A percentile compares a stretch with the other conserved stretches of the same genome.
Conservation (phyloP, 2,888 invertebrate genomes). For the Drosophila meridiana region DNA sequence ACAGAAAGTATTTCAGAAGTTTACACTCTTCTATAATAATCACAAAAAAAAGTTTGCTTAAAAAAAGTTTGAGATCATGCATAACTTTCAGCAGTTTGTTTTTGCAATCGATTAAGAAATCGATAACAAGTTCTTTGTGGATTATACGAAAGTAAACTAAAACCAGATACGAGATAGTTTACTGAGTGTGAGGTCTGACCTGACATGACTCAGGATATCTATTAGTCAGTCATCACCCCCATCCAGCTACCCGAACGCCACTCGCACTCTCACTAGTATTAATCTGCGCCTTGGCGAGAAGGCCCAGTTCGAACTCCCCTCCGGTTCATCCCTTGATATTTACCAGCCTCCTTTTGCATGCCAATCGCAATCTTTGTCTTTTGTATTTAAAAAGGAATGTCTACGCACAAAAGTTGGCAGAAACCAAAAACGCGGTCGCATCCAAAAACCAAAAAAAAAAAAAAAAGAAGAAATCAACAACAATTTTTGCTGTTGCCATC, state of each 20-base stretch:
- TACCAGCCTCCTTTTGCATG: conserved; percentile 36
- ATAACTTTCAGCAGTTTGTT: background rate
- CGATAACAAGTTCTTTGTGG: background rate
- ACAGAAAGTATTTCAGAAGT: background rate
- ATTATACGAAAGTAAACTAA: background rate
- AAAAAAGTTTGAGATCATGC: background rate
- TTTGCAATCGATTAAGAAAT: background rate
- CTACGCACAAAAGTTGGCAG: conserved; percentile 53
- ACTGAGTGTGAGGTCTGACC: background rate
- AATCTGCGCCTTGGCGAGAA: conserved; percentile 46
- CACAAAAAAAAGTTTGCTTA: background rate
- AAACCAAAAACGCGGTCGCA: conserved; percentile 60
- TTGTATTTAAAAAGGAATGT: conserved; percentile 66
- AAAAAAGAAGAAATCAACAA: background rate
- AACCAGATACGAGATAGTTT: background rate
- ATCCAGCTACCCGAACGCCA: background rate
- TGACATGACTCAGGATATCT: background rate
- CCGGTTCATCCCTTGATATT: conserved; percentile 1
- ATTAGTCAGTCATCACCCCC: background rate
- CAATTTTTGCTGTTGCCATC: conserved; percentile 65
- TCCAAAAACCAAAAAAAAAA: conserved; percentile 37
- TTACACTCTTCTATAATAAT: background rate
- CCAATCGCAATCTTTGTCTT: conserved; percentile 79
- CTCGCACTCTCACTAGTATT: conserved; percentile 2
- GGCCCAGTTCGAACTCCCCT: conserved; percentile 1